Evolutionary conservation across 2,113 vertebrate genomes (phyloP).

Genomic region (Trichechus manatus): DNA sequence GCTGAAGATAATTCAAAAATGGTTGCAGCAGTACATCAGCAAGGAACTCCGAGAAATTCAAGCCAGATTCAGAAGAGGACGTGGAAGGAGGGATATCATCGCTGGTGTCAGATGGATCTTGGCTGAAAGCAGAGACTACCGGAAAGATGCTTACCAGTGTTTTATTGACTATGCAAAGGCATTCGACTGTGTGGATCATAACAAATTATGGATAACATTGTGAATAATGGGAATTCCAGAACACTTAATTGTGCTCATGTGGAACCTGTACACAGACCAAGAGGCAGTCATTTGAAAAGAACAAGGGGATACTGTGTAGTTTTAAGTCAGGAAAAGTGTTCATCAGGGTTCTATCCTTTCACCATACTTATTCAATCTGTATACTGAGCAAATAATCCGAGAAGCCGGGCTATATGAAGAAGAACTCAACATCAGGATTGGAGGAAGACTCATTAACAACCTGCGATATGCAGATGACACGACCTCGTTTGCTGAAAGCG

Average conservation of each 20-base stretch:
- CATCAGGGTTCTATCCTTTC: neutral
- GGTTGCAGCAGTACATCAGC: too few species aligned
- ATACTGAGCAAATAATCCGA: neutral
- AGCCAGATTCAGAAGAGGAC: too few species aligned
- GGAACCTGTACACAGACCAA: neutral
- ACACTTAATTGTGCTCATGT: neutral
- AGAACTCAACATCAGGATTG: neutral
- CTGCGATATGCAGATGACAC: neutral
- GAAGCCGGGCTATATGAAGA: neutral
- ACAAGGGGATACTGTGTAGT: neutral
- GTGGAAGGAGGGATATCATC: too few species aligned
- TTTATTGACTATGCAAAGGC: too few species aligned
- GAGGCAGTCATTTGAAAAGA: neutral
- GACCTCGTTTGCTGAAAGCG: neutral
- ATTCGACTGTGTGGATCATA: too few species aligned
- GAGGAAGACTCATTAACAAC: neutral
- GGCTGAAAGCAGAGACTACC: too few species aligned
- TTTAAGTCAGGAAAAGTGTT: neutral
- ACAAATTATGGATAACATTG: too few species aligned
- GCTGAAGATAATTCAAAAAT: too few species aligned
- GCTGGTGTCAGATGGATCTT: too few species aligned
- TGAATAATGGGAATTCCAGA: too few species aligned
- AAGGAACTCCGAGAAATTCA: too few species aligned
- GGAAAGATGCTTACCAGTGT: too few species aligned
- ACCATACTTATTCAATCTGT: neutral